phyloP scores from a whole-genome alignment of 30 jellyfish, hydroid and myxozoan species.

The Hydra vulgaris region DNA sequence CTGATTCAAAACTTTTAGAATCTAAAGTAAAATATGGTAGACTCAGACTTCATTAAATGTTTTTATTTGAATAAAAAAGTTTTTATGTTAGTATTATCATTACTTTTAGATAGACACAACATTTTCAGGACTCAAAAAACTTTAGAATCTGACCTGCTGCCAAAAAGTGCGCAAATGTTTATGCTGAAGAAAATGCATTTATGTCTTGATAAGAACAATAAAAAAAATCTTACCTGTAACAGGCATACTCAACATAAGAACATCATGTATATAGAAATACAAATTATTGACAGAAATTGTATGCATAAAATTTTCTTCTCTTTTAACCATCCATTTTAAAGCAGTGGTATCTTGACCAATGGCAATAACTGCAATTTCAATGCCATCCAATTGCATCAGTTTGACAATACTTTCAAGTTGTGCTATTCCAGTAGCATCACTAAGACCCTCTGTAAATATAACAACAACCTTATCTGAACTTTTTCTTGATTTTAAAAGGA shows the following conservation, averaged over 20 bases:
- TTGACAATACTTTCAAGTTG: constrained; percentile 1
- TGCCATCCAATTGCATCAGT: constrained; percentile 1
- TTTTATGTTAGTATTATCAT: too few species aligned
- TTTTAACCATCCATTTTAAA: not conserved
- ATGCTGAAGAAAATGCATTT: too few species aligned
- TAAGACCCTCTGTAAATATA: constrained; percentile 18
- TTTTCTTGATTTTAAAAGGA: not conserved
- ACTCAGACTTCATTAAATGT: too few species aligned
- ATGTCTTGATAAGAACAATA: too few species aligned
- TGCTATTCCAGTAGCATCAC: not conserved
- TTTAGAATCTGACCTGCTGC: too few species aligned
- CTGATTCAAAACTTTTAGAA: too few species aligned
- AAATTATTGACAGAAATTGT: constrained; percentile 1
- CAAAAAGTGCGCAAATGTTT: too few species aligned
- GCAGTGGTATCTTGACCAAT: constrained; percentile 4
- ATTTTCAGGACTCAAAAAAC: too few species aligned
- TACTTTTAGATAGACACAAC: too few species aligned
- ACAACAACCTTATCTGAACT: constrained; percentile 31
- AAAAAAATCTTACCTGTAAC: constrained; percentile 15
- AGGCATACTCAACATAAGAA: constrained; percentile 18
- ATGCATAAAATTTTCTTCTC: constrained; percentile 6
- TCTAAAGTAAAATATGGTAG: too few species aligned
- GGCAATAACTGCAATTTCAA: constrained; percentile 33
- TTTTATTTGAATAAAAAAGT: too few species aligned
- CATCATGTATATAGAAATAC: constrained; percentile 20